These are phyloP conservation scores for Hestina assimilis DNA, from an alignment of 1,140 invertebrate genomes.

Conservation along the genomic window DNA sequence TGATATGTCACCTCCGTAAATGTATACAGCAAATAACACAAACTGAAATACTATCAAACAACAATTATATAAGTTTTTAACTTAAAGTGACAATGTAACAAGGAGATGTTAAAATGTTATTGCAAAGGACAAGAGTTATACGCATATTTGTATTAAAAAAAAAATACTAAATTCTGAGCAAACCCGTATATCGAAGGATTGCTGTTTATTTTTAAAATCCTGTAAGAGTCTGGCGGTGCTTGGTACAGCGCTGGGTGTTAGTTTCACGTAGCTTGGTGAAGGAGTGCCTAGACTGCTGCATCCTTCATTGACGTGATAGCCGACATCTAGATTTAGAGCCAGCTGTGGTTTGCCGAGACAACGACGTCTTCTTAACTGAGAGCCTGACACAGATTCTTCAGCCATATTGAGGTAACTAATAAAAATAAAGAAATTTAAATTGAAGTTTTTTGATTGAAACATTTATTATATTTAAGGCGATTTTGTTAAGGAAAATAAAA, in stretches of 20 bases:
- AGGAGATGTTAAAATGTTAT: no score
- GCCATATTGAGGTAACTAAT: slow-evolving; percentile 38
- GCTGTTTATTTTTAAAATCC: slow-evolving; percentile 76
- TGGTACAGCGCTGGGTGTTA: slow-evolving; percentile 31
- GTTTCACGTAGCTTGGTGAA: slow-evolving; percentile 48
- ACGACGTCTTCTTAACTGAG: slow-evolving; percentile 56
- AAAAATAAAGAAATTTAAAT: slow-evolving; percentile 16
- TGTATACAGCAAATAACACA: background rate
- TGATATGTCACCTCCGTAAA: no score
- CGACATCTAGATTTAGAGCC: slow-evolving; percentile 60
- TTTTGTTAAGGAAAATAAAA: no score
- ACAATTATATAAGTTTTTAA: no score
- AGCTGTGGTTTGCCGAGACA: slow-evolving; percentile 55
- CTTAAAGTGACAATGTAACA: no score
- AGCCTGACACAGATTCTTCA: slow-evolving; percentile 54
- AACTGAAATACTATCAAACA: background rate
- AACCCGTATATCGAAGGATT: slow-evolving; percentile 76
- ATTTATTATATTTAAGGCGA: no score
- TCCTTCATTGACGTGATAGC: slow-evolving; percentile 61
- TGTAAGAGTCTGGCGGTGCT: slow-evolving; percentile 39
- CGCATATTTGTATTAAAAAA: no score
- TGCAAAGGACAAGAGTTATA: no score
- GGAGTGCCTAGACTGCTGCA: slow-evolving; percentile 57
- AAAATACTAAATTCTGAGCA: background rate
- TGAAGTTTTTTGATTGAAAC: no score